Percentiles rank a stretch among this genome's conserved stretches.
Conservation (phyloP, 2,113 vertebrate genomes). For the Corydoras sp. region DNA sequence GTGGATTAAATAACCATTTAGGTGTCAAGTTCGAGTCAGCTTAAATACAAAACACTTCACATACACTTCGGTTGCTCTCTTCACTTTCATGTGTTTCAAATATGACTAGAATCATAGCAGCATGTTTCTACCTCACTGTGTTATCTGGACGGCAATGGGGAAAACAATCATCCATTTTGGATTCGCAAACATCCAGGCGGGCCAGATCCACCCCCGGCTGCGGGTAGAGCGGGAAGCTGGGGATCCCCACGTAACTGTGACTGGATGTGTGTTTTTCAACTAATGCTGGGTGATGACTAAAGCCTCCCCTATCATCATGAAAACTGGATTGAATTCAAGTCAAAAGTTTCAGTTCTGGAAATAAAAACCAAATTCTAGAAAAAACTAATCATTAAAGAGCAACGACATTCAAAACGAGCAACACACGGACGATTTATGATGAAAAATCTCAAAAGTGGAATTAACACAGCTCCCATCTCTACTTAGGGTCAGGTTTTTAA, state of each 20-base stretch:
- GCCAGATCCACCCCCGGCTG: constrained; percentile 19
- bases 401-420: neutral
- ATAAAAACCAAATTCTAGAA: too few relatives aligned
- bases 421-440: too few relatives aligned
- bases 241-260: constrained; percentile 24
- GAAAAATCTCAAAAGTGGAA: too few relatives aligned
- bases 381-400: too few relatives aligned
- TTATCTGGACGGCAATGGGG: constrained; percentile 10
- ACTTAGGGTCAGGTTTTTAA: too few relatives aligned
- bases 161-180: constrained; percentile 14
- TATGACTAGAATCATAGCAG: constrained; percentile 6
- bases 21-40: too few relatives aligned
- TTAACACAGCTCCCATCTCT: too few relatives aligned
- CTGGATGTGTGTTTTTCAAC: neutral
- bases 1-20: too few relatives aligned
- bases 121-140: neutral
- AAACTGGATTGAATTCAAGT: neutral
- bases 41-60: too few relatives aligned
- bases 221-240: constrained; percentile 27
- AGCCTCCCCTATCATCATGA: neutral
- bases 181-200: constrained; percentile 1
- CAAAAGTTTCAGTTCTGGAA: neutral
- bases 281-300: constrained; percentile 20
- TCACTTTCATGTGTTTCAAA: constrained; percentile 2
- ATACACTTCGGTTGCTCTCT: neutral